phyloP scores from a whole-genome alignment of 2,797 vertebrate genomes.

The Acipenser oxyrinchus region DNA sequence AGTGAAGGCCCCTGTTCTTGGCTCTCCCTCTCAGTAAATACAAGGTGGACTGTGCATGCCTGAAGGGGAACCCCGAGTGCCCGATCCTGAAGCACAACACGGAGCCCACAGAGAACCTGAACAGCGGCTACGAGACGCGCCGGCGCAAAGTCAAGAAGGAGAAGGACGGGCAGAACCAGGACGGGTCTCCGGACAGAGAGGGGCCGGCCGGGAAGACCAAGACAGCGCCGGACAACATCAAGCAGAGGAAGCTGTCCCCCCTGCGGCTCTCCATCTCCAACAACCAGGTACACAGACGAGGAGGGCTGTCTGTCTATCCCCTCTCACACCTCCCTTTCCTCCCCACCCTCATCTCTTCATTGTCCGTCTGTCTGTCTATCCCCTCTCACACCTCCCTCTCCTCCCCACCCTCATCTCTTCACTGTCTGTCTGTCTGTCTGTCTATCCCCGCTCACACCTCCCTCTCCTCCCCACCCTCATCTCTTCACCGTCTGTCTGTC shows the following conservation, averaged over 20 bases:
- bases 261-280: conserved; percentile 93
- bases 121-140: conserved; percentile 69
- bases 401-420: no score
- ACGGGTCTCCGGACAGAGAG: conserved; percentile 80
- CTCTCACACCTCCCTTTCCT: background rate
- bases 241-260: conserved; percentile 92
- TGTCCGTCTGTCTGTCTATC: no score
- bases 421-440: no score
- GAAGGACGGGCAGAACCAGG: conserved; percentile 86
- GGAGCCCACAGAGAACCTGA: conserved; percentile 87
- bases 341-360: no score
- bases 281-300: conserved; percentile 65
- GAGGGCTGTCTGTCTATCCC: background rate
- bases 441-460: no score
- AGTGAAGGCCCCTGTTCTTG: no score
- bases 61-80: conserved; percentile 91
- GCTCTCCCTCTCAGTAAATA: conserved; percentile 75
- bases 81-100: conserved; percentile 86
- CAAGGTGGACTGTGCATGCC: conserved; percentile 97
- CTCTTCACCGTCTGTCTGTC: no score
- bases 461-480: no score
- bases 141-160: conserved; percentile 92
- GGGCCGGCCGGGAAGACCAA: conserved; percentile 69
- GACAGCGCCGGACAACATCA: conserved; percentile 62
- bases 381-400: no score